phyloP scores from a whole-genome alignment of 53 echinoderm and acorn worm genomes.

The Echinometra lucunter region DNA sequence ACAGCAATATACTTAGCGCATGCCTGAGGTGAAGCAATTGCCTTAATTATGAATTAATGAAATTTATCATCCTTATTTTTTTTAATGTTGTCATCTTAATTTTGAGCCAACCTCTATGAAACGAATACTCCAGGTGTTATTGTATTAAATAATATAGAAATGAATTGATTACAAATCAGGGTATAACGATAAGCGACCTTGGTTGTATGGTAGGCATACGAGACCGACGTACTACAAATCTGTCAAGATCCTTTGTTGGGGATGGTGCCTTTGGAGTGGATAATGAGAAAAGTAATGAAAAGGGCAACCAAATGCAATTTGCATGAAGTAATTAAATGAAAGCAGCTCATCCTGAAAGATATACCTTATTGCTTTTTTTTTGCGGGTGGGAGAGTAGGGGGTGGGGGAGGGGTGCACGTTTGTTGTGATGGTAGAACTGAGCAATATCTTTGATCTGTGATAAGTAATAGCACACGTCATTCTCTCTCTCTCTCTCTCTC shows the following conservation, averaged over 20 bases:
- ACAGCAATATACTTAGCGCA: neutral
- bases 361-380: slow-evolving; percentile 40
- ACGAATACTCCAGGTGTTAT: neutral
- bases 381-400: neutral
- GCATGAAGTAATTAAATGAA: slow-evolving; percentile 51
- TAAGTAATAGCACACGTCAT: slow-evolving; percentile 24
- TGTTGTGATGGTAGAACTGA: slow-evolving; percentile 1
- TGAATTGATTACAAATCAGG: slow-evolving; percentile 40
- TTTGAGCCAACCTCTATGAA: neutral
- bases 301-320: slow-evolving; percentile 49
- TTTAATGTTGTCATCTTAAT: neutral
- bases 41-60: neutral
- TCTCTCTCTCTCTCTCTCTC: neutral
- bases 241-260: slow-evolving; percentile 38
- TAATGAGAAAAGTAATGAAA: slow-evolving; percentile 51
- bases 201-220: neutral
- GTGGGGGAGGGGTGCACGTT: neutral
- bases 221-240: slow-evolving; percentile 13
- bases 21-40: neutral
- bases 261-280: neutral
- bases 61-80: neutral
- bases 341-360: slow-evolving; percentile 44
- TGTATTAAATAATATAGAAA: slow-evolving; percentile 7
- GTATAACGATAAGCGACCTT: neutral
- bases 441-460: slow-evolving; percentile 38